phyloP scores from a whole-genome alignment of 2,888 invertebrate genomes.

The Merodon equestris region DNA sequence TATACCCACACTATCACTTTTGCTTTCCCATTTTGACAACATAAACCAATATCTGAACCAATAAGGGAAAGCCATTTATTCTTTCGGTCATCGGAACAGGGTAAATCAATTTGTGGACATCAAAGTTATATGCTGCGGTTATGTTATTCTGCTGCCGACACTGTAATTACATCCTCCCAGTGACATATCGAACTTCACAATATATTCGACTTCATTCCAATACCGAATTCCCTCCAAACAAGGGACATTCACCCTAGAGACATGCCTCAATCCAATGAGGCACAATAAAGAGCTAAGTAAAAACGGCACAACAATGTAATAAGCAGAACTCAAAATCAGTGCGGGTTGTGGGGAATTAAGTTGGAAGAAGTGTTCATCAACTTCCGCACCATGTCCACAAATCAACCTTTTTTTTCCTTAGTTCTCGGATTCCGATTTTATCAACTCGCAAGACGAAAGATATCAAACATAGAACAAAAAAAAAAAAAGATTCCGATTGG shows the following conservation, averaged over 20 bases:
- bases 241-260: conserved; percentile 11
- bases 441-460: conserved; percentile 10
- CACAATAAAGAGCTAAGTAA: conserved; percentile 5
- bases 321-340: conserved; percentile 29
- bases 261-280: no score
- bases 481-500: conserved; percentile 6
- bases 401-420: conserved; percentile 39
- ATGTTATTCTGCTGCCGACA: not conserved
- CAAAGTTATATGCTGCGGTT: no score
- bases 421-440: conserved; percentile 13
- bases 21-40: no score
- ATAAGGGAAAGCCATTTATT: no score
- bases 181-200: conserved; percentile 20
- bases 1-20: no score
- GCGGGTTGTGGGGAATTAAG: conserved; percentile 51
- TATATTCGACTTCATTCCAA: not conserved
- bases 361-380: conserved; percentile 53
- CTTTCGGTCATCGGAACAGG: no score
- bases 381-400: conserved; percentile 46
- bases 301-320: not conserved
- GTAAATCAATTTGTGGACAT: no score
- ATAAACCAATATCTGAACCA: no score
- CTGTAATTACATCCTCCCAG: conserved; percentile 26
- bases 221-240: conserved; percentile 6
- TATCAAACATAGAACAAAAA: not conserved